Evolutionary conservation across 2,113 vertebrate genomes (phyloP), one percentile per base, ranked within the genome.

Genomic region (Entomyzon cyanotis): DNA sequence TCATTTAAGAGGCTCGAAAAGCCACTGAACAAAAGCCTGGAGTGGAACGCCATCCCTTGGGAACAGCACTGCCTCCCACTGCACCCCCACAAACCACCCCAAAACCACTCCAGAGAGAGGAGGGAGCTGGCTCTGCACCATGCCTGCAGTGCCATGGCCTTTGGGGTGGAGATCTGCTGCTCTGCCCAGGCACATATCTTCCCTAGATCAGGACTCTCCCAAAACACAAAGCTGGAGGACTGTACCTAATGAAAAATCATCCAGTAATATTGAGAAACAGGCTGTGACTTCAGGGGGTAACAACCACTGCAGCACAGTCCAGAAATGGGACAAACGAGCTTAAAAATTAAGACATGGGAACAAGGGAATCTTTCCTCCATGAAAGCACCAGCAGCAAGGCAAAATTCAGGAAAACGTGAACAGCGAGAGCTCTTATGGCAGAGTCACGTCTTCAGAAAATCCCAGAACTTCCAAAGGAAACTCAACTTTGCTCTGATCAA

Each of bases 401-500:
- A 68, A 67, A 46, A 62, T 5, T 0, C n/a, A 12, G 33, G 46
- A 58, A 63, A 35, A 92, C 91, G 39, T 7, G 69, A 89, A 56
- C 84, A 59, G 31, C 33, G 0, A 56, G 59, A 62, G 39, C 2
- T 53, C 6, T 8, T 12, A 11, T 15, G 15, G 73, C 44, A 11
- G 31, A 56, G 71, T 39, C 20, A 49, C 7, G 3, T 71, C 15
- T 52, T 35, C 58, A 35, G 42, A 59, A 89, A 78, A 77, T 10
- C 67, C 65, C 67, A 18, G 35, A 59, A 86, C 68, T 82, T 90
- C 42, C 89, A 76, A 65, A 68, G 94, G 90, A 67, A 94, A 63
- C 63, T 63, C 87, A 93, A 27, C 89, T 67, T 76, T 82, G 88
- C 87, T 94, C 92, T 93, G 96, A 93, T 97, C 97, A 85, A 69